Conservation (phyloP, 2,113 vertebrate genomes). For the Manacus vitellinus region DNA sequence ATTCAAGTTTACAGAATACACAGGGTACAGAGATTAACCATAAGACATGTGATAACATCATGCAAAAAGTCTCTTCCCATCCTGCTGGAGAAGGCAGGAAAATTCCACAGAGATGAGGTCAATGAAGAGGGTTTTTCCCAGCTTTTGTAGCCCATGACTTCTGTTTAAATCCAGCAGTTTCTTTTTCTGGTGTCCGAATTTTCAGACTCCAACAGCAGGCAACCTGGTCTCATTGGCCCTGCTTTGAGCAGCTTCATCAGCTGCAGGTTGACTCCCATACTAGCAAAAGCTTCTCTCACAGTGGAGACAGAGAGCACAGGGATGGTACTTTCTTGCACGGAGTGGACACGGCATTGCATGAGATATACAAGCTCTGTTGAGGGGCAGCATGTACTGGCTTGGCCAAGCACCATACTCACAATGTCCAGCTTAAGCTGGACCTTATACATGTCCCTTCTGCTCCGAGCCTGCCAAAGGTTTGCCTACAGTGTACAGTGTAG, state of each 20-base stretch:
- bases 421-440: background rate
- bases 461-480: background rate
- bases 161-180: too few species aligned
- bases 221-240: background rate
- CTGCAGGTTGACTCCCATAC: background rate
- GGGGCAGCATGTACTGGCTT: background rate
- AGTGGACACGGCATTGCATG: rapidly evolving
- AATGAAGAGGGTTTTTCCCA: too few species aligned
- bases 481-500: background rate
- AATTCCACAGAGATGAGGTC: too few species aligned
- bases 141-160: too few species aligned
- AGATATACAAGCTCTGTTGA: rapidly evolving
- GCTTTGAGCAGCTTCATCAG: background rate
- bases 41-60: too few species aligned
- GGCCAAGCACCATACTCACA: rapidly evolving
- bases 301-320: background rate
- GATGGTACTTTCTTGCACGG: rapidly evolving
- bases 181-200: too few species aligned
- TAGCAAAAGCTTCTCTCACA: background rate
- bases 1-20: too few species aligned
- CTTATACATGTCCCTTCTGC: background rate
- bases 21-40: too few species aligned
- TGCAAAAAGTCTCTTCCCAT: too few species aligned
- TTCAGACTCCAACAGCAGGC: background rate
- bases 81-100: too few species aligned